phyloP scores from a whole-genome alignment of 2,797 vertebrate species.

The Chaunax sp. region DNA sequence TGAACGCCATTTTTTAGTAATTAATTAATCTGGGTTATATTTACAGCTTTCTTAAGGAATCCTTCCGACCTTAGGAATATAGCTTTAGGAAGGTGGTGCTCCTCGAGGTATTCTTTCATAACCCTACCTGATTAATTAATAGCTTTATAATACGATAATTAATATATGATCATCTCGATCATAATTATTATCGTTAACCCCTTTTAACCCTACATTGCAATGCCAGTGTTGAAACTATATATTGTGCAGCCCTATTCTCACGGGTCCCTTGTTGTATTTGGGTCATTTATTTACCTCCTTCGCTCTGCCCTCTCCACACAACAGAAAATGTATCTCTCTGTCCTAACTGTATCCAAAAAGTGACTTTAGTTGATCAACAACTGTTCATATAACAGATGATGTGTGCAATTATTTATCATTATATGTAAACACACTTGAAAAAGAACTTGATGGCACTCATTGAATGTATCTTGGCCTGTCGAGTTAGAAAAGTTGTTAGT shows the following conservation, averaged over 20 bases:
- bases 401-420: not conserved
- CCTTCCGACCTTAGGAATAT: too few relatives aligned
- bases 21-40: too few relatives aligned
- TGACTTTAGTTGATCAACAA: not conserved
- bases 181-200: too few relatives aligned
- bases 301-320: not conserved
- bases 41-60: too few relatives aligned
- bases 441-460: not conserved
- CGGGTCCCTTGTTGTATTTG: slow-evolving; percentile 18
- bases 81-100: too few relatives aligned
- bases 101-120: too few relatives aligned
- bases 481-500: slow-evolving; percentile 35
- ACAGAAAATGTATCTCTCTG: not conserved
- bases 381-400: not conserved
- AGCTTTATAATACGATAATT: too few relatives aligned
- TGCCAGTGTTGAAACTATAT: too few relatives aligned
- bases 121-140: too few relatives aligned
- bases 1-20: too few relatives aligned
- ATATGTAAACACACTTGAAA: not conserved
- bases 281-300: slow-evolving; percentile 7
- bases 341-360: not conserved
- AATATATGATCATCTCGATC: too few relatives aligned
- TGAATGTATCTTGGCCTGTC: slow-evolving; percentile 5
- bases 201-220: too few relatives aligned
- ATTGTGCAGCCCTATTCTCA: not conserved